Percentiles rank a stretch among this genome's conserved stretches.
Conservation (phyloP, 2,797 vertebrate species). For the Acanthopagrus latus region DNA sequence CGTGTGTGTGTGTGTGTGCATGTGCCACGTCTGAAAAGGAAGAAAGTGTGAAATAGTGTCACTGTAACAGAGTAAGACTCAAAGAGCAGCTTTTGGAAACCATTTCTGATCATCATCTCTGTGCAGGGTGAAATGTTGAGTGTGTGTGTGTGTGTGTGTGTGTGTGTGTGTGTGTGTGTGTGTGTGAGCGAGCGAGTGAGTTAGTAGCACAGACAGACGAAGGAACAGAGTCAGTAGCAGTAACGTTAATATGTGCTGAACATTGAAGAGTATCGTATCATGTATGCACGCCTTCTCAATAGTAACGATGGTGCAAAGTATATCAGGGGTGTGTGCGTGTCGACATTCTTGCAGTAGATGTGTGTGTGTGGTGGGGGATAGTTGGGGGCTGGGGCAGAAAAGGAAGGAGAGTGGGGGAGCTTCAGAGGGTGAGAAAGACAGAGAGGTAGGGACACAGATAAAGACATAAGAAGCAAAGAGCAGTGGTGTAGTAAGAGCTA, state of each 20-base stretch:
- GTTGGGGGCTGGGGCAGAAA: not conserved
- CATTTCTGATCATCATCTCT: constrained; percentile 3
- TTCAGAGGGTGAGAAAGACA: not conserved
- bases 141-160: constrained; percentile 37
- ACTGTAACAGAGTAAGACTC: not conserved
- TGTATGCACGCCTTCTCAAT: not conserved
- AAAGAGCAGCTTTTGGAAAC: constrained; percentile 9
- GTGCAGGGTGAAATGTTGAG: constrained; percentile 20
- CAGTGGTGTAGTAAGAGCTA: not conserved
- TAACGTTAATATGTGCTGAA: not conserved
- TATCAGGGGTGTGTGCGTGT: not conserved
- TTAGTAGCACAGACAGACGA: constrained; percentile 24
- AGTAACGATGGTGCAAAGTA: not conserved
- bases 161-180: constrained; percentile 33
- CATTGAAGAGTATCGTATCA: not conserved
- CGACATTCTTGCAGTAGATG: not conserved
- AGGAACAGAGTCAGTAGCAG: not conserved
- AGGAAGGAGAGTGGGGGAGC: not conserved
- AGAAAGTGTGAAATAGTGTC: constrained; percentile 18
- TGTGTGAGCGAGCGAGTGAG: not conserved
- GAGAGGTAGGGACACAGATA: not conserved
- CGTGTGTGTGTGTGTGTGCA: constrained; percentile 17
- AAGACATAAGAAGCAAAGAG: not conserved
- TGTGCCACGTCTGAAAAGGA: constrained; percentile 19
- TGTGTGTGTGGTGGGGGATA: too few species aligned